Evolutionary conservation across 1,140 invertebrate genomes (phyloP), one percentile per base, ranked within the genome.

Genomic region (Bursaphelenchus mucronatus): DNA sequence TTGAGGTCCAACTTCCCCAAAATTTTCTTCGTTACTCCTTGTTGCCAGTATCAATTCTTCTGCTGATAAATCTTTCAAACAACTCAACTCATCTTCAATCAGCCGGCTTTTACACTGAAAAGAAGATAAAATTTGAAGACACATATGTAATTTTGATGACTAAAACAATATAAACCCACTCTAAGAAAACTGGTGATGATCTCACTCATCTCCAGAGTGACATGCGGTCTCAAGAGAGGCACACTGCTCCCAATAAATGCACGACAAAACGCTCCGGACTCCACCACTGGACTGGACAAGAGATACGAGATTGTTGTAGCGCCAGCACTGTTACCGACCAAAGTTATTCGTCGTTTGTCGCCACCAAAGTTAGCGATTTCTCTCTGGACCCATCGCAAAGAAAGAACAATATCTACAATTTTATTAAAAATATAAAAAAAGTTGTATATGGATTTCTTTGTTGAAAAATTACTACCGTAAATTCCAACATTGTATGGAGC

Each of bases 261-360:
- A 45, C 44, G n/a, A 17, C 11, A 17, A 39, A 59, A 59, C 44
- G 45, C 19, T 3, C 13, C 40, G 10, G 45, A 46, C 11, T 11
- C 57, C 57, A 59, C 13, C 8, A 44, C 57, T 0, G 57, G 57
- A 4, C 21, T 40, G 21, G 57, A 39, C 57, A 59, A 30, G 10
- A 59, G 30, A 3, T n/a, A 43, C 9, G 41, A 44, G 11, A 59
- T 39, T 13, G 21, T 6, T 8, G 90, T 90, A 1, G 91, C 91
- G 13, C 94, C 93, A 10, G 92, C 92, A 66, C 90, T 92, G 83
- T 96, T 92, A 13, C 92, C 93, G 79, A 95, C 94, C 11, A 90
- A 75, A 0, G 89, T 90, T 0, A 90, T 83, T 41, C 85, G 82
- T 11, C 84, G 81, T 0, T 86, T 83, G 82, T 90, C 87, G 6